These are phyloP conservation scores for Calidris pygmaea DNA, from an alignment of 2,113 vertebrate species.

Conservation along the genomic window DNA sequence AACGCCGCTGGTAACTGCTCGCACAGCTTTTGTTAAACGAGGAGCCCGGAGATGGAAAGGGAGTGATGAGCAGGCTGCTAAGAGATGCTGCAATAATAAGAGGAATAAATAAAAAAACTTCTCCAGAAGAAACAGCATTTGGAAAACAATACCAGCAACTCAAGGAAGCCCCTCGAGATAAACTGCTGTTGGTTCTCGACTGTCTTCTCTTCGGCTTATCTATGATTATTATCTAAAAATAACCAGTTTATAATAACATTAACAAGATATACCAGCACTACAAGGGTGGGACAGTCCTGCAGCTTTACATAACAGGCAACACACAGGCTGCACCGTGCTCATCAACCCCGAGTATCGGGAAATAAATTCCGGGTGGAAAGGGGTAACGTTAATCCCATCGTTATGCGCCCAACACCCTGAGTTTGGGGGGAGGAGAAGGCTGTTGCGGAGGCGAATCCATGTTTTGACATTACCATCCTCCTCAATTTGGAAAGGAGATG, in stretches of 20 bases:
- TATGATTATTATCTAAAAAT: background rate
- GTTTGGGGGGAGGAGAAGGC: background rate
- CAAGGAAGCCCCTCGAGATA: background rate
- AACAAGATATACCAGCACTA: background rate
- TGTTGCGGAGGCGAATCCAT: background rate
- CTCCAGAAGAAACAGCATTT: background rate
- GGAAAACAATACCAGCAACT: background rate
- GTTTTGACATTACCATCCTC: background rate
- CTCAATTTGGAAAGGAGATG: background rate
- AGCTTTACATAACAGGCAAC: background rate
- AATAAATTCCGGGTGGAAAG: background rate
- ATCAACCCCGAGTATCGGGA: background rate
- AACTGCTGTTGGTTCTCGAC: background rate
- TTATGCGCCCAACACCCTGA: background rate
- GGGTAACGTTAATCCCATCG: background rate
- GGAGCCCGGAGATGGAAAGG: slow-evolving; percentile 94
- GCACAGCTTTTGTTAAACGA: slow-evolving; percentile 96
- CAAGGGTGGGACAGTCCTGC: slow-evolving; percentile 12
- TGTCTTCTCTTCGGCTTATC: background rate
- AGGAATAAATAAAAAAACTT: slow-evolving; percentile 4
- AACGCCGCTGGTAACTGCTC: slow-evolving; percentile 96
- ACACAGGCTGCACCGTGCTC: background rate
- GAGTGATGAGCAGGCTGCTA: slow-evolving; percentile 95
- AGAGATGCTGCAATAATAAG: slow-evolving; percentile 84
- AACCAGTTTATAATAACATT: background rate